Evolutionary conservation across 2,888 invertebrate genomes (phyloP).

Genomic region (Cataglyphis altisquamis): DNA sequence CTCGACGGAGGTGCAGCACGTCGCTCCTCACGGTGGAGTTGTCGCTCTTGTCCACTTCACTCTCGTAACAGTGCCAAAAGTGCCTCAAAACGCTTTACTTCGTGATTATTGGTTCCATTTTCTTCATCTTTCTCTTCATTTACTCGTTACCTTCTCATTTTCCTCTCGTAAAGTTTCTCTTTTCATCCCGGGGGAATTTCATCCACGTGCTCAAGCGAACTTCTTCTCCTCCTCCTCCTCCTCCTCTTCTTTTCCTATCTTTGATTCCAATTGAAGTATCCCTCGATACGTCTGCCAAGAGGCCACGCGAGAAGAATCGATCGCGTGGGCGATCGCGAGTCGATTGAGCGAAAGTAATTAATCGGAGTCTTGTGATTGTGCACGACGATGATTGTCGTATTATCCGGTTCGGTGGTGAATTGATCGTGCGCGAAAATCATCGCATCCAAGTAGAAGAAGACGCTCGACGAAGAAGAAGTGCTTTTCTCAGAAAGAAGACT

Average conservation of each 20-base stretch:
- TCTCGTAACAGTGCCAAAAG: slow-evolving; percentile 81
- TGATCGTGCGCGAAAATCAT: slow-evolving; percentile 41
- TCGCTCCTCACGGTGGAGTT: slow-evolving; percentile 72
- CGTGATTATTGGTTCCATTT: slow-evolving; percentile 60
- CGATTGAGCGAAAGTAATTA: slow-evolving; percentile 27
- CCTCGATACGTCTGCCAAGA: slow-evolving; percentile 37
- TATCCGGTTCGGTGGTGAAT: slow-evolving; percentile 30
- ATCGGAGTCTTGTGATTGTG: slow-evolving; percentile 33
- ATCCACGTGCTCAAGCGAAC: not conserved
- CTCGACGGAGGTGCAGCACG: slow-evolving; percentile 67
- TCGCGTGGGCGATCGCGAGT: slow-evolving; percentile 26
- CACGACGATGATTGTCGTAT: slow-evolving; percentile 8
- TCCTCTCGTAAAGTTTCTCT: not conserved
- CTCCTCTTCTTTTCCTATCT: slow-evolving; percentile 8
- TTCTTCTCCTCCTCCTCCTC: slow-evolving; percentile 6
- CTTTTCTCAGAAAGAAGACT: slow-evolving; percentile 42
- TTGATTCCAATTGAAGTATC: slow-evolving; percentile 10
- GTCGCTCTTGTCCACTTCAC: slow-evolving; percentile 72
- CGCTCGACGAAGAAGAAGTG: slow-evolving; percentile 18
- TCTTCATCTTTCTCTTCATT: slow-evolving; percentile 47
- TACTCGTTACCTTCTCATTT: slow-evolving; percentile 7
- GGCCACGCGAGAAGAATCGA: slow-evolving; percentile 6
- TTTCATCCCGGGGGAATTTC: not conserved
- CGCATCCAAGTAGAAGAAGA: slow-evolving; percentile 32
- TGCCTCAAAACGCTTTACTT: slow-evolving; percentile 79